A percentile compares a stretch with the other conserved stretches of the same genome.
These are phyloP conservation scores for Thereva nobilitata DNA, from an alignment of 2,888 invertebrate genomes.

Conservation along the genomic window DNA sequence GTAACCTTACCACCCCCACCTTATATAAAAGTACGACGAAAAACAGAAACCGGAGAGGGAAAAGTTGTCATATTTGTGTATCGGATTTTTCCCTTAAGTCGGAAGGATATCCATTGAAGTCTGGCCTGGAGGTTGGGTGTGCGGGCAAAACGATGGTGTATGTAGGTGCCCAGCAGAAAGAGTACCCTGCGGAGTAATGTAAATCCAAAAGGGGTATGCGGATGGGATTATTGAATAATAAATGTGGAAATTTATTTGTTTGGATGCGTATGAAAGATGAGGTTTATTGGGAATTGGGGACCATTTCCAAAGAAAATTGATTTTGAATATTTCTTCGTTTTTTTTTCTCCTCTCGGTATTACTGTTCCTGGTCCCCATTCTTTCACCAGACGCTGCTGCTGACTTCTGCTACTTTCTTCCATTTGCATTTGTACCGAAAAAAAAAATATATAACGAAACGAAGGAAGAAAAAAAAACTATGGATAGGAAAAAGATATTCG, in stretches of 20 bases:
- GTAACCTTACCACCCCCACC: slow-evolving; percentile 6
- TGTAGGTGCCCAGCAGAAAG: slow-evolving; percentile 16
- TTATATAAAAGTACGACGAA: slow-evolving; percentile 9
- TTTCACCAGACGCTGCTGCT: background rate
- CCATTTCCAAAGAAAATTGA: slow-evolving; percentile 42
- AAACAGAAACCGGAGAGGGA: slow-evolving; percentile 18
- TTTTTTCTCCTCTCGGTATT: slow-evolving; percentile 12
- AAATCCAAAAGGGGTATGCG: slow-evolving; percentile 39
- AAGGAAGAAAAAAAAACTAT: background rate
- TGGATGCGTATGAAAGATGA: slow-evolving; percentile 43
- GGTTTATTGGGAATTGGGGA: slow-evolving; percentile 43
- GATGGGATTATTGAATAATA: slow-evolving; percentile 43
- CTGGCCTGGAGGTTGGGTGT: no score
- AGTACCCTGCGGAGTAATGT: slow-evolving; percentile 40
- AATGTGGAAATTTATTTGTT: slow-evolving; percentile 43
- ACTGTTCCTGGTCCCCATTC: no score
- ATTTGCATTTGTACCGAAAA: slow-evolving; percentile 10
- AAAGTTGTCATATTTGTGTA: slow-evolving; percentile 34
- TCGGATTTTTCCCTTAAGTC: slow-evolving; percentile 17
- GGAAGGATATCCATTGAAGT: no score
- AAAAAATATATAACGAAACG: no score
- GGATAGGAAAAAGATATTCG: slow-evolving; percentile 21
- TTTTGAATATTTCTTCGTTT: slow-evolving; percentile 38
- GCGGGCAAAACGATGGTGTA: background rate
- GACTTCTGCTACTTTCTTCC: slow-evolving; percentile 21